These are phyloP conservation scores for Pherbina coryleti DNA, from an alignment of 2,888 invertebrate genomes.

Conservation along the genomic window DNA sequence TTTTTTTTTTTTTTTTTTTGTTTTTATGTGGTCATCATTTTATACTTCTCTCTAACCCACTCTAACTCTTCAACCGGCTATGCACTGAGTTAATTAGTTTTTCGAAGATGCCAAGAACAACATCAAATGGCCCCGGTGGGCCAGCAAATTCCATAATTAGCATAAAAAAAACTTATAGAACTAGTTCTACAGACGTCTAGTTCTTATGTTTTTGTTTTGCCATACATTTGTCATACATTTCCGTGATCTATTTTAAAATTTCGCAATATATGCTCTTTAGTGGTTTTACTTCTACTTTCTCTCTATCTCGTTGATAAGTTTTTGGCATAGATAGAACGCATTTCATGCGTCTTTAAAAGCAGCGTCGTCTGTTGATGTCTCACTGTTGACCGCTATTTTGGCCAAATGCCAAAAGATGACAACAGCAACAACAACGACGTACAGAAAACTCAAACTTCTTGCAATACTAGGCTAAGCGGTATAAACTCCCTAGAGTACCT, in stretches of 20 bases:
- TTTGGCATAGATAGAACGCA: neutral
- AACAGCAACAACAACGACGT: neutral
- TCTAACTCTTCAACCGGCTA: too few relatives aligned
- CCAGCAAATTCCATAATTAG: too few relatives aligned
- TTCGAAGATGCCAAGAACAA: too few relatives aligned
- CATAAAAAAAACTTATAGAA: too few relatives aligned
- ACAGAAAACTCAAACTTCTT: neutral
- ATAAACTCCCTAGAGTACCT: neutral
- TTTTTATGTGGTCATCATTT: too few relatives aligned
- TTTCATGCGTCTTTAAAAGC: neutral
- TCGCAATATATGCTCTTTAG: neutral
- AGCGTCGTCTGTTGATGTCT: neutral
- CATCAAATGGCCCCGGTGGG: too few relatives aligned
- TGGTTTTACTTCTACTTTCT: slow-evolving; percentile 3
- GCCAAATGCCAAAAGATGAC: neutral
- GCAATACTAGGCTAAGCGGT: neutral
- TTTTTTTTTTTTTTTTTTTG: too few relatives aligned
- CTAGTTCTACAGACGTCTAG: too few relatives aligned
- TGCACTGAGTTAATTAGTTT: too few relatives aligned
- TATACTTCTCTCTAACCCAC: too few relatives aligned
- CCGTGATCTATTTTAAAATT: neutral
- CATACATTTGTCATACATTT: neutral
- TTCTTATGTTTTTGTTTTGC: neutral
- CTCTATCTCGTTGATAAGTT: neutral
- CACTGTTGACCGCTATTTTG: slow-evolving; percentile 23